phyloP scores from a whole-genome alignment of 2,113 vertebrate species.

The Malaclemys terrapin region DNA sequence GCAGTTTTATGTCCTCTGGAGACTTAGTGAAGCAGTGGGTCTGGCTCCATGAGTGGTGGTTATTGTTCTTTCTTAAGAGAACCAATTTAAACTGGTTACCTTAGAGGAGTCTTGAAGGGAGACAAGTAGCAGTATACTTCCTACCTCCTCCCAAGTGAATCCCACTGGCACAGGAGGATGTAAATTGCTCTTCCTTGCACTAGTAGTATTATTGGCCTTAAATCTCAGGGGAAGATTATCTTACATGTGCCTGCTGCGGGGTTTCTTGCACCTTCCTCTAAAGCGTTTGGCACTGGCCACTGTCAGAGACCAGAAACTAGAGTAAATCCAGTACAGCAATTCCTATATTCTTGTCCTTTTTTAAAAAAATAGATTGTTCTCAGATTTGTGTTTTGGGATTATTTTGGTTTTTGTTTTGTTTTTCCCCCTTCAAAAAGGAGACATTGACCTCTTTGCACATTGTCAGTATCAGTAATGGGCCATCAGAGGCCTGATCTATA shows the following conservation, averaged over 20 bases:
- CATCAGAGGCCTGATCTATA: not conserved
- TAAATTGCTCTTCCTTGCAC: slow-evolving; percentile 31
- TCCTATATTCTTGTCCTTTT: not conserved
- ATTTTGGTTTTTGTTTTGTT: not conserved
- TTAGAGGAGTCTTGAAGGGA: slow-evolving; percentile 19
- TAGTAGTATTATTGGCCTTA: slow-evolving; percentile 26
- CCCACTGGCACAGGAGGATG: not conserved
- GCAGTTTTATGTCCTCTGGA: not conserved
- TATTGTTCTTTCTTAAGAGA: not conserved
- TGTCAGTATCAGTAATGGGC: not conserved
- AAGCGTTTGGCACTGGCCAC: not conserved
- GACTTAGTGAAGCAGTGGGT: not conserved
- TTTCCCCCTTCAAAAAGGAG: not conserved
- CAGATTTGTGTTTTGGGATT: not conserved
- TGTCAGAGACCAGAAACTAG: not conserved
- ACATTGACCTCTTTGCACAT: not conserved
- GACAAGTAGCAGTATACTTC: slow-evolving; percentile 23
- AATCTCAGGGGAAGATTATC: slow-evolving; percentile 50
- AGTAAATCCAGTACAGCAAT: not conserved
- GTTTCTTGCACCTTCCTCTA: not conserved
- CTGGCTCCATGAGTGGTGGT: not conserved
- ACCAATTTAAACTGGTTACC: not conserved
- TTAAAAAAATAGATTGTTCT: not conserved
- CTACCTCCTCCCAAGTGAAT: not conserved
- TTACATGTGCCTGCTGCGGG: not conserved